Percentiles rank a stretch among this genome's conserved stretches.
Conservation (phyloP, 1,140 invertebrate species). For the Drosophila mojavensis region DNA sequence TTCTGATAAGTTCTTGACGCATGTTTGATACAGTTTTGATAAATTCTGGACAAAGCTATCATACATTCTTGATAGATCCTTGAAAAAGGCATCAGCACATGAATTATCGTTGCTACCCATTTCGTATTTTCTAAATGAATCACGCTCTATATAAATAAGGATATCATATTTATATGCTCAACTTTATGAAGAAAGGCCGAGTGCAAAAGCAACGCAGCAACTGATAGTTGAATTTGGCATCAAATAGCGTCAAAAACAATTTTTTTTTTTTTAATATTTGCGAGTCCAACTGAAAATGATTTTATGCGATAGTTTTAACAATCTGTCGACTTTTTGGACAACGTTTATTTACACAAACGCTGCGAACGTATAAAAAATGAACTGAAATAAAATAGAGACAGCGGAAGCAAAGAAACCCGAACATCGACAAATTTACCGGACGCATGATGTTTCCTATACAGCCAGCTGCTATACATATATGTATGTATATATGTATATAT, state of each 20-base stretch:
- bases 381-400: conserved; percentile 18
- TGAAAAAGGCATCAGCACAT: no score
- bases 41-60: no score
- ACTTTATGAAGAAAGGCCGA: no score
- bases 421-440: conserved; percentile 56
- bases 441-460: conserved; percentile 29
- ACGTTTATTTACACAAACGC: conserved; percentile 43
- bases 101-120: no score
- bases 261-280: background rate
- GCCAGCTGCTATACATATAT: conserved; percentile 1
- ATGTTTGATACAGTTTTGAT: no score
- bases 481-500: background rate
- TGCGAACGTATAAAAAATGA: conserved; percentile 20
- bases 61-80: no score
- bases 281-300: conserved; percentile 42
- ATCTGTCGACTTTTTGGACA: conserved; percentile 43
- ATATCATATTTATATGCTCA: no score
- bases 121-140: no score
- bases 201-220: no score
- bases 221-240: background rate
- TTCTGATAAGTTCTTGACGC: no score
- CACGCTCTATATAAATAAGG: no score
- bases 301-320: conserved; percentile 67
- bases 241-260: conserved; percentile 1
- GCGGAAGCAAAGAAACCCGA: conserved; percentile 49